These are phyloP conservation scores for Pterocles orientalis DNA, from an alignment of 2,113 vertebrate genomes.

Conservation along the genomic window DNA sequence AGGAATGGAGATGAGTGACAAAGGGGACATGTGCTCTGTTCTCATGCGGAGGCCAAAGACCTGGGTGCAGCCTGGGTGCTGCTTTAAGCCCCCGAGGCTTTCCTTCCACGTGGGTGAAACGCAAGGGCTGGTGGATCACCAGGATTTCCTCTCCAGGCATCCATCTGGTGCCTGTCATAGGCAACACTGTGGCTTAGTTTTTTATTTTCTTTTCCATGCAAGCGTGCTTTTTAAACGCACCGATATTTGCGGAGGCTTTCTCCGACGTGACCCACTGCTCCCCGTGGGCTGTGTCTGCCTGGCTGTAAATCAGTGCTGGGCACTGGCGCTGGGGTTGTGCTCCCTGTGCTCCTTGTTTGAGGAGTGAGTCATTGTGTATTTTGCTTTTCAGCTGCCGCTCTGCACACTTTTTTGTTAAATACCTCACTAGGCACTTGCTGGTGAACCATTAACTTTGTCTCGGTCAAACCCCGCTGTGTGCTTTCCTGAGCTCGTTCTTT, in stretches of 20 bases:
- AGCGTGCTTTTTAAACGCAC: not conserved
- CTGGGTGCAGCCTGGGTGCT: not conserved
- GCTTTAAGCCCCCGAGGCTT: not conserved
- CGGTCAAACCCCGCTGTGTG: not conserved
- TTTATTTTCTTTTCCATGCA: not conserved
- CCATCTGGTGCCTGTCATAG: not conserved
- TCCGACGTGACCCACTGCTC: not conserved
- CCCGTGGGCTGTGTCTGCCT: not conserved
- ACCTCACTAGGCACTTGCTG: not conserved
- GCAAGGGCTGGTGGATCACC: not conserved
- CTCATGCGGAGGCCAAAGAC: not conserved
- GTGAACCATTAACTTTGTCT: slow-evolving; percentile 26
- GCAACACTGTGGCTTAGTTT: not conserved
- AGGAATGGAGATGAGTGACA: not conserved
- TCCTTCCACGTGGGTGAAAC: not conserved
- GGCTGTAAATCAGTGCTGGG: slow-evolving; percentile 19
- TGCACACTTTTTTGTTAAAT: not conserved
- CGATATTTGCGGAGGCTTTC: not conserved
- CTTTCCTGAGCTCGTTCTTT: not conserved
- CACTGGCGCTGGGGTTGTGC: not conserved
- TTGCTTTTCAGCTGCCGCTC: slow-evolving; percentile 44
- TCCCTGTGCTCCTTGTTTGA: slow-evolving; percentile 48
- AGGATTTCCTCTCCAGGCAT: not conserved
- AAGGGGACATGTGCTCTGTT: fast-evolving
- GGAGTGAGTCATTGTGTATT: slow-evolving; percentile 71